Evolutionary conservation across 1,140 invertebrate species (phyloP), one percentile per base, ranked within the genome.

Genomic region (Elymnias hypermnestra): DNA sequence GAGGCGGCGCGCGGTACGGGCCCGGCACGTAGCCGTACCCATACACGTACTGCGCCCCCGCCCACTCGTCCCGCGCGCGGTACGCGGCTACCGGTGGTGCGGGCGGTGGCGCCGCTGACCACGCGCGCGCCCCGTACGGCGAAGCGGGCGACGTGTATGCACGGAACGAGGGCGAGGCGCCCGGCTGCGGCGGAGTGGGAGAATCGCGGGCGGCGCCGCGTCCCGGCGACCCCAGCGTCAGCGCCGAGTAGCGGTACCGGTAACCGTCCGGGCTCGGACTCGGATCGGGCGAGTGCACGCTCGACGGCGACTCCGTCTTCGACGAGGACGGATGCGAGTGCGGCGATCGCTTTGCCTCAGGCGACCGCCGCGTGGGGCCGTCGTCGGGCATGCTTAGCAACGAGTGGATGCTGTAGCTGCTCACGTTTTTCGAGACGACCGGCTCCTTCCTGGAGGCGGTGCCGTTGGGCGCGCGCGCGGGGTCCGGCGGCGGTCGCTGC

Each of bases 321-420:
- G 71, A 42, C 22, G 72, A 74, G 7, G 73, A 57, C 17, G 72
- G 66, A 29, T 79, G 57, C 31, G 78, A 70, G 43, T 77, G 75
- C 52, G 73, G 77, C 50, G 73, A 68, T 12, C 69, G 57, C 53
- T 71, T 72, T 14, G 72, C 57, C 23, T 74, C 69, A 5, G 75
- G 75, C 48, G 70, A 72, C 14, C 61, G 63, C 19, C 70, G 63
- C 37, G 72, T n/a, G n/a, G n/a, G n/a, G n/a, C n/a, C 19, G 69
- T 84, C 82, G 52, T 87, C 84, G 1, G 79, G 69, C 69, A 81
- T 83, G 25, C 91, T 91, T 43, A 94, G 78, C 61, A 94, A 83
- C 51, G 92, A 93, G 52, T 92, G 92, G 75, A 94, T 94, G 83
- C 92, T 94, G 77, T 93, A 93, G 53, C 90, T 93, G 64, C 91